phyloP scores from a whole-genome alignment of 2,113 vertebrate genomes.

The Indicator indicator region DNA sequence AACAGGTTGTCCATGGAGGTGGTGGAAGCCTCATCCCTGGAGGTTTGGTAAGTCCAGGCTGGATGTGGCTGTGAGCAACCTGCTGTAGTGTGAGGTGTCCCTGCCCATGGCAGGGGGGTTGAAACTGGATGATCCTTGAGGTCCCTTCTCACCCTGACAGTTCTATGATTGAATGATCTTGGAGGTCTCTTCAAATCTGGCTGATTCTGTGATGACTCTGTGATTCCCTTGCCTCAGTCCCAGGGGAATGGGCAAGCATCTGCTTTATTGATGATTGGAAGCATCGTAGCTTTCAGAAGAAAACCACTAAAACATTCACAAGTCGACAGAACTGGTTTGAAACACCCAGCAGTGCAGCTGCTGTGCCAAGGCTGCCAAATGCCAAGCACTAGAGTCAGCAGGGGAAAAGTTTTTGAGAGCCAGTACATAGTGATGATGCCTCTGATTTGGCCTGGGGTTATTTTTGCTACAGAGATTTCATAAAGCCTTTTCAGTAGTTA shows the following conservation, averaged over 20 bases:
- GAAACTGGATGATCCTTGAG: too few species aligned
- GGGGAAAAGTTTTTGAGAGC: background rate
- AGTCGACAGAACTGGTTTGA: slow-evolving; percentile 31
- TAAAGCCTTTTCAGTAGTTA: background rate
- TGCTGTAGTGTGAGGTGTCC: too few species aligned
- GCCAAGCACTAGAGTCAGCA: background rate
- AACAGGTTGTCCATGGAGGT: too few species aligned
- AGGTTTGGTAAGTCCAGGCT: too few species aligned
- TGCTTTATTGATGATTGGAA: slow-evolving; percentile 19
- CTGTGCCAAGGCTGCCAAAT: background rate
- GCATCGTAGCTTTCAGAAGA: background rate
- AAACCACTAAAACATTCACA: slow-evolving; percentile 54
- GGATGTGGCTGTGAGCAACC: too few species aligned
- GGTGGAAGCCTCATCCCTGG: too few species aligned
- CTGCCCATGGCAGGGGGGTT: too few species aligned
- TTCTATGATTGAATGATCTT: too few species aligned
- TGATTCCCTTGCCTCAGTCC: background rate
- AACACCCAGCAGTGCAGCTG: background rate
- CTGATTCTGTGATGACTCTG: background rate
- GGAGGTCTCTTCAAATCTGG: too few species aligned
- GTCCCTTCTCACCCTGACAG: too few species aligned
- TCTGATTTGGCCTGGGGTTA: background rate
- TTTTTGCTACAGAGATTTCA: background rate
- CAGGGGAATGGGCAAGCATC: background rate
- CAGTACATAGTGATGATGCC: accelerated